These are phyloP conservation scores for Oncorhynchus nerka DNA, from an alignment of 2,113 vertebrate species.

Conservation along the genomic window DNA sequence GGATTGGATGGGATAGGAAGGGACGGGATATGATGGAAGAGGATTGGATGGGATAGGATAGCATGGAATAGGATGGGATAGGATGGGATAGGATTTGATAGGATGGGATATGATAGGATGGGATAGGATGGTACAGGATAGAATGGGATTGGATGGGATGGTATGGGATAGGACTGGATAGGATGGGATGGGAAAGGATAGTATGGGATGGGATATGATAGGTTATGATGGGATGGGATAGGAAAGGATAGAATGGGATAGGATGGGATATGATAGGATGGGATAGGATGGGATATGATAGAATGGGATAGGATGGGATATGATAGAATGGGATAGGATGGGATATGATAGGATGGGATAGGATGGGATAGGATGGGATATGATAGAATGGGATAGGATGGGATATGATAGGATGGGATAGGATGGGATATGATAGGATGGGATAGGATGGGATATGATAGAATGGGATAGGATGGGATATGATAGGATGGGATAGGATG, in stretches of 20 bases:
- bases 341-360: too few relatives aligned
- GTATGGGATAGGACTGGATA: rapidly evolving
- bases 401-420: too few relatives aligned
- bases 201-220: too few relatives aligned
- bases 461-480: too few relatives aligned
- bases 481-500: too few relatives aligned
- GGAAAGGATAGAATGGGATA: rapidly evolving
- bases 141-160: rapidly evolving
- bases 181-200: rapidly evolving
- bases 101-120: rapidly evolving
- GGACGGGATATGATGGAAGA: rapidly evolving
- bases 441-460: rapidly evolving
- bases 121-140: rapidly evolving
- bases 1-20: too few relatives aligned
- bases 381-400: rapidly evolving
- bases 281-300: rapidly evolving
- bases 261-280: rapidly evolving
- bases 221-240: too few relatives aligned
- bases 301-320: rapidly evolving
- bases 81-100: rapidly evolving
- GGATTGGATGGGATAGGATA: too few relatives aligned
- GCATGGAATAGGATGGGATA: too few relatives aligned
- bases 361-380: rapidly evolving
- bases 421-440: too few relatives aligned
- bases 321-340: rapidly evolving